Base-by-base conservation (phyloP, 2,113 vertebrate species). In the Callaeas wilsoni region DNA sequence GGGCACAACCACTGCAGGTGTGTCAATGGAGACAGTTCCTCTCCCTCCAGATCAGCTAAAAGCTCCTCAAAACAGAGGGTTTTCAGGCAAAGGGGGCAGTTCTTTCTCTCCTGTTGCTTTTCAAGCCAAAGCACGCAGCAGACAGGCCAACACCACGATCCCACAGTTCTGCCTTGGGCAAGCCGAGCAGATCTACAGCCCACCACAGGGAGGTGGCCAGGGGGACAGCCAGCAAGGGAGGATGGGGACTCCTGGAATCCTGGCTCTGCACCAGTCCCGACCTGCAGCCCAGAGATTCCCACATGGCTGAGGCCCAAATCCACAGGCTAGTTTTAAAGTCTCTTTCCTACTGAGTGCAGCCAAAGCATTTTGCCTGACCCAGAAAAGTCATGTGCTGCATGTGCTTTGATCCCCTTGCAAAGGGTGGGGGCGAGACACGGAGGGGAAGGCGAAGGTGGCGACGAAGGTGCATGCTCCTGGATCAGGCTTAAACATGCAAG, bases 361-460 rank as follows among this genome's bases (percentile, higher is more conserved):
- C 5, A 3, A 55, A 60, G 46, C 12, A 2, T 20, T 67, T 27
- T 33, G 25, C 37, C 57, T 42, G 84, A 53, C 53, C 53, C 69
- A 81, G 77, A 41, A 39, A 83, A 32, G 67, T 3, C 10, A 5
- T 1, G 27, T 70, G 68, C 56, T 21, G 42, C 1, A 4, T 6
- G 35, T 17, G 47, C 87, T 65, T 16, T 12, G 30, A 39, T 30
- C 3, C 42, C 50, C n/a, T 3, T 1, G 26, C 7, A 3, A 22
- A 19, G 65, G 57, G 7, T 4, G 23, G 3, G 37, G 22, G 47
- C 26, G 74, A 67, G n/a, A 59, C 30, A 12, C 1, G 0, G 17
- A 52, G 52, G n/a, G 27, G 25, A 57, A 44, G 41, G 63, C 0
- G 1, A 32, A 56, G 63, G 73, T 12, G 8, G 8, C 0, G 7